Conservation (phyloP, 1,140 invertebrate species). For the Polyergus mexicanus region DNA sequence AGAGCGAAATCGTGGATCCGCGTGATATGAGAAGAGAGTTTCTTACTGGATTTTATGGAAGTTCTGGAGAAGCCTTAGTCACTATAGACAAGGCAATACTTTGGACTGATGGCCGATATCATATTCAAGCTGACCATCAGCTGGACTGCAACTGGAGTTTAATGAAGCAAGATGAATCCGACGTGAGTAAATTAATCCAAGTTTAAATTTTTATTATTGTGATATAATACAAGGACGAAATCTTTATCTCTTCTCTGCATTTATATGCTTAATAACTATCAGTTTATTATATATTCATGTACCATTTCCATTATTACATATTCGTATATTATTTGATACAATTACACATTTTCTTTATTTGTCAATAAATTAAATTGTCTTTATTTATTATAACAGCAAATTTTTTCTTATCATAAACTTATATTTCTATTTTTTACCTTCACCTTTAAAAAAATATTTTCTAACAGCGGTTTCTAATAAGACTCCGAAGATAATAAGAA, state of each 20-base stretch:
- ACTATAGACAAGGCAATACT: slow-evolving; percentile 92
- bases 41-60: slow-evolving; percentile 95
- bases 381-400: neutral
- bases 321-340: neutral
- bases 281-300: neutral
- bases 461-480: neutral
- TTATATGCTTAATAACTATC: neutral
- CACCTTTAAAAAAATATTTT: neutral
- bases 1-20: slow-evolving; percentile 90
- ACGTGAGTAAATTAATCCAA: slow-evolving; percentile 81
- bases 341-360: neutral
- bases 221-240: neutral
- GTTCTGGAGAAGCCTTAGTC: slow-evolving; percentile 92
- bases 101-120: slow-evolving; percentile 97
- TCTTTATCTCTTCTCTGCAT: neutral
- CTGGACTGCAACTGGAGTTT: slow-evolving; percentile 94
- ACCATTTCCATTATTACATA: neutral
- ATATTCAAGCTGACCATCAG: slow-evolving; percentile 91
- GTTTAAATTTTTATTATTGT: slow-evolving; percentile 24
- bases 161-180: slow-evolving; percentile 89
- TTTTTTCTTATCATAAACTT: neutral
- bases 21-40: slow-evolving; percentile 93
- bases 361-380: neutral
- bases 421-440: neutral
- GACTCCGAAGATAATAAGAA: neutral